phyloP scores from a whole-genome alignment of 2,888 invertebrate species.

The Apeira syringaria region DNA sequence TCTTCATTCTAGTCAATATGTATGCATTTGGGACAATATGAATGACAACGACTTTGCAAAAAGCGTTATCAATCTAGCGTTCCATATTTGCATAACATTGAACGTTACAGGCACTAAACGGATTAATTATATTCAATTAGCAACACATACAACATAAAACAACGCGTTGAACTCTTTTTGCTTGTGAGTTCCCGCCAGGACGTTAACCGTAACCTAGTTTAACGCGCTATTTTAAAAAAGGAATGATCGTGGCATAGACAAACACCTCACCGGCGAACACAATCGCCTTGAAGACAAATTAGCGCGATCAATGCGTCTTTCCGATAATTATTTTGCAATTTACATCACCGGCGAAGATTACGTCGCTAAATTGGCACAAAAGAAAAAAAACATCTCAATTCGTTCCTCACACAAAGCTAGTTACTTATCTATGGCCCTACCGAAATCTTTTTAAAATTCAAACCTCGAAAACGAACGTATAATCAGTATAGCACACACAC shows the following conservation, averaged over 20 bases:
- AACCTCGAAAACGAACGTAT: conserved; percentile 38
- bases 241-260: conserved; percentile 41
- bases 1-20: no score
- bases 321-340: conserved; percentile 71
- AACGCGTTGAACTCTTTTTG: conserved; percentile 26
- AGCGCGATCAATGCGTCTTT: conserved; percentile 46
- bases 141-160: conserved; percentile 14
- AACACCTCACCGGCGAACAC: conserved; percentile 32
- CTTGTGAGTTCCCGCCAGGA: conserved; percentile 32
- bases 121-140: conserved; percentile 20
- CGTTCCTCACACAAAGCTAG: conserved; percentile 17
- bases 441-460: conserved; percentile 24
- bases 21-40: no score
- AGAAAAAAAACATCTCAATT: conserved; percentile 28
- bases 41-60: neutral
- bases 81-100: neutral
- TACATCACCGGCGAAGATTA: conserved; percentile 55
- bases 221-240: conserved; percentile 31
- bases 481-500: conserved; percentile 40
- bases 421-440: no score
- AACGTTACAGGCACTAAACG: conserved; percentile 6
- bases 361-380: conserved; percentile 14
- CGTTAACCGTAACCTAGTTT: conserved; percentile 33
- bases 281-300: conserved; percentile 42
- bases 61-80: neutral